These are phyloP conservation scores for Antrozous pallidus DNA, from an alignment of 2,797 vertebrate species.

Conservation along the genomic window DNA sequence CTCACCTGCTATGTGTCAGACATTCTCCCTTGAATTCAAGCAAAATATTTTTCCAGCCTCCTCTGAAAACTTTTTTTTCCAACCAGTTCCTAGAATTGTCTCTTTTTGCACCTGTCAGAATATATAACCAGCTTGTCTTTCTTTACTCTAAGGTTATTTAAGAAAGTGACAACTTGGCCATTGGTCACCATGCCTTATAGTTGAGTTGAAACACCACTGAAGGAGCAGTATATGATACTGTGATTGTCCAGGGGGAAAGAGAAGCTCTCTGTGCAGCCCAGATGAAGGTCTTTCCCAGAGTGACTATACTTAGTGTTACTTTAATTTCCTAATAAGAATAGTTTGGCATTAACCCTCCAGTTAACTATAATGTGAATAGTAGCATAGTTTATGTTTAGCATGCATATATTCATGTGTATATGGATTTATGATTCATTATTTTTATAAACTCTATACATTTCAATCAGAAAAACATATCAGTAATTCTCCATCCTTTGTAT, in stretches of 20 bases:
- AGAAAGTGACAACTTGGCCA: background rate
- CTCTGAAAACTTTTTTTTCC: background rate
- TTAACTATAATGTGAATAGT: accelerated
- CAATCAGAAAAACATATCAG: background rate
- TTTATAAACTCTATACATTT: background rate
- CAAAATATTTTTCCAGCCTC: background rate
- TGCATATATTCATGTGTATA: accelerated
- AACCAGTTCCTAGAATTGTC: no score
- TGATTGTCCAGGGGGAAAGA: background rate
- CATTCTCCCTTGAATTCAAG: background rate
- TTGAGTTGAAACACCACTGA: background rate
- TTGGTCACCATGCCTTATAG: background rate
- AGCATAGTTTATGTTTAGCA: background rate
- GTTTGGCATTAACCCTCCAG: background rate
- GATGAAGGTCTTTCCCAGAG: background rate
- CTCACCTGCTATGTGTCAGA: background rate
- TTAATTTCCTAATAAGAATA: background rate
- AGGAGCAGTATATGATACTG: background rate
- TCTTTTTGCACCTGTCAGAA: background rate
- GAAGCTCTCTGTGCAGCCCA: accelerated
- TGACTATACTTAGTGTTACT: background rate
- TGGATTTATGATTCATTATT: background rate
- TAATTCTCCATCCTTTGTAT: background rate
- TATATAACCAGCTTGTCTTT: background rate
- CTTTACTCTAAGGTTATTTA: background rate